Evolutionary conservation across 2,888 invertebrate genomes (phyloP), one percentile per base, ranked within the genome.

Genomic region (Diachrysia chrysitis): DNA sequence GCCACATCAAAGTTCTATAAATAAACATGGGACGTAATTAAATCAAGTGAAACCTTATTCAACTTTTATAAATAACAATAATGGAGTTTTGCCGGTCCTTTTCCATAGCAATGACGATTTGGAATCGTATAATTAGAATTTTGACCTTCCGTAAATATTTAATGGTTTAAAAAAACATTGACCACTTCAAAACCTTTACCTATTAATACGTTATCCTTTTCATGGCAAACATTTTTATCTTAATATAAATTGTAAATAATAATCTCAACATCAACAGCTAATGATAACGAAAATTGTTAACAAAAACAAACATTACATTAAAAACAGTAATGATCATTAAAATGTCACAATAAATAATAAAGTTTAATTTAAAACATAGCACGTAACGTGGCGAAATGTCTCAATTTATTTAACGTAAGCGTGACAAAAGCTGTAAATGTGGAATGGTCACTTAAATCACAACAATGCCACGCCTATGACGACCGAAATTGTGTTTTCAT

Each of bases 391-490:
- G 87, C 84, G 87, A 89, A 92, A 92, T 89, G 90, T 91, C 90
- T 91, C 89, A 91, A 92, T 93, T 91, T 91, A 90, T 90, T 85
- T 86, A 84, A 86, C 75, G 83, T 79, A 87, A 88, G 90, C 92
- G 92, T 92, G 91, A 90, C 92, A 90, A 90, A 90, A 88, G 89
- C 87, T 81, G 89, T 92, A 88, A 91, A 91, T 87, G 85, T 87
- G 85, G 81, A 88, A 86, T 85, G 90, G 90, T 90, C 87, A 89
- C 86, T 90, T 89, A 91, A 92, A 92, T 92, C 92, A 92, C 86
- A 70, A 78, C 81, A 79, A 84, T 76, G 86, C 89, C 91, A 90
- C 92, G 90, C 90, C 91, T 81, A 75, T 79, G 80, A 83, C 83
- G 83, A 80, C 81, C 85, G 82, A 85, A 91, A 89, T 88, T 87